Evolutionary conservation across 1,140 invertebrate genomes (phyloP).

Genomic region (Apis dorsata): DNA sequence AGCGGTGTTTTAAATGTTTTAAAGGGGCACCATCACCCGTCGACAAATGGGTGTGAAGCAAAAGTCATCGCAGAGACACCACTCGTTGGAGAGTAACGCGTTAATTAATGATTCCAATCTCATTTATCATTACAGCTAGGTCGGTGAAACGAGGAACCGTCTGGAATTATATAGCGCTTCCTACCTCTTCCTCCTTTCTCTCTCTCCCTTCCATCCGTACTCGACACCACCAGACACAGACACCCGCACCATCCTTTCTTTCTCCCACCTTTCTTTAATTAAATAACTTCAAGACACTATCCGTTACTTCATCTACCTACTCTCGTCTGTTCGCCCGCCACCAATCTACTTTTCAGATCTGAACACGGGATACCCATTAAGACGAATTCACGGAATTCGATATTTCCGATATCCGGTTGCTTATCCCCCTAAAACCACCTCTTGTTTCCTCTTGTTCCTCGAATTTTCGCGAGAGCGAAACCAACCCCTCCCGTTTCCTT

Average conservation of each 20-base stretch:
- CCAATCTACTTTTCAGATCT: slow-evolving; percentile 62
- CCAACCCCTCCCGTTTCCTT: neutral
- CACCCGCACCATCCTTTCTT: slow-evolving; percentile 3
- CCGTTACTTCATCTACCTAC: slow-evolving; percentile 72
- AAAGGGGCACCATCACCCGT: slow-evolving; percentile 19
- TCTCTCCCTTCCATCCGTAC: neutral
- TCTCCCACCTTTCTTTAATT: slow-evolving; percentile 71
- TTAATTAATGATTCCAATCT: slow-evolving; percentile 74
- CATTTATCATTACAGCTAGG: slow-evolving; percentile 67
- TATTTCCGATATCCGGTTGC: slow-evolving; percentile 67
- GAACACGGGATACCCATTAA: slow-evolving; percentile 76
- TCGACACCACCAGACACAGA: neutral
- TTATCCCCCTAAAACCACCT: slow-evolving; percentile 35
- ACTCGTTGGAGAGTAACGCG: slow-evolving; percentile 29
- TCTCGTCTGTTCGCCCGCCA: slow-evolving; percentile 62
- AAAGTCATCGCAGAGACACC: slow-evolving; percentile 37
- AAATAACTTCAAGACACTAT: slow-evolving; percentile 75
- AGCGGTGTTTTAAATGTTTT: slow-evolving; percentile 35
- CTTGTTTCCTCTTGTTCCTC: slow-evolving; percentile 13
- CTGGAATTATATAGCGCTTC: slow-evolving; percentile 11
- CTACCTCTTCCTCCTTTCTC: neutral
- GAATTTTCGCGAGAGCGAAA: slow-evolving; percentile 24
- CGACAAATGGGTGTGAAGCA: neutral
- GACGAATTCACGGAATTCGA: slow-evolving; percentile 75
- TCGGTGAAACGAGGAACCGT: neutral